Percentiles rank a stretch among this genome's conserved stretches.
Evolutionary conservation across 2,113 vertebrate species (phyloP).

Genomic region (Furnarius figulus): DNA sequence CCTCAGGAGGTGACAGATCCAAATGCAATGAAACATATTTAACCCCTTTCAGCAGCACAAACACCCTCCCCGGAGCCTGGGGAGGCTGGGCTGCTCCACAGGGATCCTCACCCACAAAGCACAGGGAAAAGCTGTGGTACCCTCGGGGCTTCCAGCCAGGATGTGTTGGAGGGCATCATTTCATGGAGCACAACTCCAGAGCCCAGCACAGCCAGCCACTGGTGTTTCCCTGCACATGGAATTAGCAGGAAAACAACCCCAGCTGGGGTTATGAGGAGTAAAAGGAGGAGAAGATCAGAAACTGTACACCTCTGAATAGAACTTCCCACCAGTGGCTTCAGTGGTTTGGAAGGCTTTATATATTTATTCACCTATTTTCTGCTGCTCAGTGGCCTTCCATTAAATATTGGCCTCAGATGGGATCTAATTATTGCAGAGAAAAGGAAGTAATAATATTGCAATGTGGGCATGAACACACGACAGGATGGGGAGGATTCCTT

Average conservation of each 20-base stretch:
- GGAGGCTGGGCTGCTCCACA: neutral
- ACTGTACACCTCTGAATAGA: neutral
- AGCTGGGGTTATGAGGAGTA: neutral
- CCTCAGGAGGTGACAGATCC: neutral
- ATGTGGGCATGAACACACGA: neutral
- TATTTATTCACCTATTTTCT: neutral
- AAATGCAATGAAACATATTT: neutral
- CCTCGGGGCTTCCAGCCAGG: neutral
- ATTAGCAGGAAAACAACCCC: neutral
- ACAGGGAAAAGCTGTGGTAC: accelerated
- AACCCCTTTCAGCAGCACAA: neutral
- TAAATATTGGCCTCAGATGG: neutral
- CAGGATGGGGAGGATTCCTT: neutral
- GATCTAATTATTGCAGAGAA: neutral
- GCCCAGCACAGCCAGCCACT: accelerated
- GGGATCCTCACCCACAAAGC: neutral
- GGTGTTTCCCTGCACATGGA: accelerated
- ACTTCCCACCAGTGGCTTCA: neutral
- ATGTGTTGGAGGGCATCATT: accelerated
- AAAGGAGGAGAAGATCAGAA: neutral
- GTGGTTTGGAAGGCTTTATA: neutral
- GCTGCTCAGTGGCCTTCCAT: neutral
- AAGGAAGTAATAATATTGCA: neutral
- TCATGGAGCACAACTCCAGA: neutral
- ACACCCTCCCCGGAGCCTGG: neutral